Base-by-base conservation (phyloP, 2,888 invertebrate species). In the Hoplodrina ambigua region DNA sequence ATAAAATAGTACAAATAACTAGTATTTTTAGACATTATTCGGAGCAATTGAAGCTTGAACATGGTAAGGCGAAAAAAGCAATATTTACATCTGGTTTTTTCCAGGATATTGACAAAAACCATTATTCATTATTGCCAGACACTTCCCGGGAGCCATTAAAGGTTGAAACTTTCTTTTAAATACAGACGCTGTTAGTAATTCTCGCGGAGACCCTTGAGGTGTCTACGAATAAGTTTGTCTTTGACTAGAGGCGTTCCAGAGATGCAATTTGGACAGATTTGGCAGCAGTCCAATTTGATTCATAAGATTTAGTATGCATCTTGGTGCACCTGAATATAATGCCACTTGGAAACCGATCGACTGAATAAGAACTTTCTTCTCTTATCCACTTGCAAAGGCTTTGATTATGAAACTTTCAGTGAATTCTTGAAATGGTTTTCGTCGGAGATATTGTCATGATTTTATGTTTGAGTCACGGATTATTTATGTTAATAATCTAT, bases 291-390 rank as follows among this genome's bases (percentile, higher is more conserved):
- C 76, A 74, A 75, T 74, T 75, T 74, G 76, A 74, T 74, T 74
- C 73, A 69, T 75, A 74, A 69, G 73, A 74, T 75, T 74, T 75
- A 74, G 73, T 74, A 74, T 74, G 73, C 73, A 74, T 71, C 72
- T 72, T 50, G 72, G 59, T 68, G 75, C 72, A 72, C 73, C 73
- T 74, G 76, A 75, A 62, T 70, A 58, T 75, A 75, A 75, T 62
- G 69, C 70, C 62, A 58, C 70, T 74, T 58, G 69, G 75, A 74
- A 72, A 74, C 50, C 75, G 75, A 75, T 72, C 60, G 60, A 67
- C 50, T 50, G 60, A 77, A 74, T 74, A 74, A 73, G 71, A 73
- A 75, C 44, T 69, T 50, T 71, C 33, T 17, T 33, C 65, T 11
- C 37, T 20, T 57, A 55, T 55, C 33, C 41, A 41, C 11, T 1